Base-by-base conservation (phyloP, 2,888 invertebrate genomes). In the Drosophila monieri region DNA sequence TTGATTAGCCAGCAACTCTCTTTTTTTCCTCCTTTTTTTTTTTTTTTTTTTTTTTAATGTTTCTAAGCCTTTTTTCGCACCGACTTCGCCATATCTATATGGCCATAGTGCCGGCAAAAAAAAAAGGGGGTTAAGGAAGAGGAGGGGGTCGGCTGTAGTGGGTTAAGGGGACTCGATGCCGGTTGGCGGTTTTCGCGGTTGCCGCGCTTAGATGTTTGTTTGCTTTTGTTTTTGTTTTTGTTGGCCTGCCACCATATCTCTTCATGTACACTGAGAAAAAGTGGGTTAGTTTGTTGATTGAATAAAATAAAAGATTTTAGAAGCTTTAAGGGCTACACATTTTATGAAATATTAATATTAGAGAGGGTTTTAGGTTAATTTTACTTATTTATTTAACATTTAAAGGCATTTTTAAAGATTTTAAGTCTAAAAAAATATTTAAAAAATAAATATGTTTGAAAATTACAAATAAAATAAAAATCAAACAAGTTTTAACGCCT, bases 131-230 rank as follows among this genome's bases (percentile, higher is more conserved):
- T 48, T 48, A 48, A 41, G 39, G n/a, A 1, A 30, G 35, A 8
- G 21, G 59, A 1, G 43, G 18, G 6, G 21, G 3, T n/a, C 4
- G 15, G 23, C n/a, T 23, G 43, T 53, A 37, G 37, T 52, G 51
- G 64, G 61, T 46, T 62, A 49, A 41, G 46, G 53, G 47, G 65
- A 54, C 41, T 35, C 15, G 30, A 64, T 53, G 53, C 53, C 53
- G 53, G 59, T 43, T 56, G 41, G 58, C 47, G 58, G 41, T 58
- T 66, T 66, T 68, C 41, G 52, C 47, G 52, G 66, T 66, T 49
- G 30, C 35, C 55, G 27, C 55, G 35, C 62, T 66, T 68, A 66
- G 52, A 59, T 66, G 41, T 66, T 53, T 48, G 21, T 57, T 60
- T 61, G 25, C 35, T 35, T 39, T 43, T n/a, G 35, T n/a, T 35